These are phyloP conservation scores for Empis stercorea DNA, from an alignment of 2,888 invertebrate species.

Conservation along the genomic window DNA sequence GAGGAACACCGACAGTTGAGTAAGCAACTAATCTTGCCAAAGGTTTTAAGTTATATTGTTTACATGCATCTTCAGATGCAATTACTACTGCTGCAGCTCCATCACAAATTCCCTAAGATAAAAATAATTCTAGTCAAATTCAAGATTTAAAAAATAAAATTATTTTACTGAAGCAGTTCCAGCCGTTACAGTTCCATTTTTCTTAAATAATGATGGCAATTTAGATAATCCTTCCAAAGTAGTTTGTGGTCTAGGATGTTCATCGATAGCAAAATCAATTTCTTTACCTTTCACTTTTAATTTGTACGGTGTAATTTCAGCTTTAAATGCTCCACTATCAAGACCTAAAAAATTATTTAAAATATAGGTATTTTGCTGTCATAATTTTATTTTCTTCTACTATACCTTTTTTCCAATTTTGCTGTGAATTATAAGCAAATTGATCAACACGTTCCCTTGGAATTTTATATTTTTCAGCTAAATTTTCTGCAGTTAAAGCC, in stretches of 20 bases:
- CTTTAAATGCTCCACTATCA: conserved; percentile 77
- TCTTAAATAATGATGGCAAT: conserved; percentile 81
- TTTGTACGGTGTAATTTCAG: conserved; percentile 77
- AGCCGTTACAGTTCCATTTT: conserved; percentile 87
- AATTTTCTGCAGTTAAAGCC: conserved; percentile 91
- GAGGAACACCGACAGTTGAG: conserved; percentile 89
- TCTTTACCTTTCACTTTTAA: conserved; percentile 74
- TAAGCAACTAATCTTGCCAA: conserved; percentile 85
- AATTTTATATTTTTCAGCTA: conserved; percentile 73
- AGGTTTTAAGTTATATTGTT: conserved; percentile 68
- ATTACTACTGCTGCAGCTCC: conserved; percentile 90
- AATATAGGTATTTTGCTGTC: conserved; percentile 1
- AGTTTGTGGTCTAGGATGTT: conserved; percentile 83
- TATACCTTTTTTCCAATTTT: conserved; percentile 75
- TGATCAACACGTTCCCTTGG: conserved; percentile 72
- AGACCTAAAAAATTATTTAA: conserved; percentile 47
- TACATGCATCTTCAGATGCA: conserved; percentile 81
- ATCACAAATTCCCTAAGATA: conserved; percentile 81
- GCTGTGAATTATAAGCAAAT: conserved; percentile 75
- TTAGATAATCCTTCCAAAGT: conserved; percentile 75
- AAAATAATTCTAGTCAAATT: conserved; percentile 1
- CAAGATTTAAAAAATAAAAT: background rate
- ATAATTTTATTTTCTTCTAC: background rate
- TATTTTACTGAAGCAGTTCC: conserved; percentile 76
- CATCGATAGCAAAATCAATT: conserved; percentile 69